Percentiles rank a stretch among this genome's conserved stretches.
phyloP scores from a whole-genome alignment of 2,113 vertebrate species.

The Phylloscopus trochilus region DNA sequence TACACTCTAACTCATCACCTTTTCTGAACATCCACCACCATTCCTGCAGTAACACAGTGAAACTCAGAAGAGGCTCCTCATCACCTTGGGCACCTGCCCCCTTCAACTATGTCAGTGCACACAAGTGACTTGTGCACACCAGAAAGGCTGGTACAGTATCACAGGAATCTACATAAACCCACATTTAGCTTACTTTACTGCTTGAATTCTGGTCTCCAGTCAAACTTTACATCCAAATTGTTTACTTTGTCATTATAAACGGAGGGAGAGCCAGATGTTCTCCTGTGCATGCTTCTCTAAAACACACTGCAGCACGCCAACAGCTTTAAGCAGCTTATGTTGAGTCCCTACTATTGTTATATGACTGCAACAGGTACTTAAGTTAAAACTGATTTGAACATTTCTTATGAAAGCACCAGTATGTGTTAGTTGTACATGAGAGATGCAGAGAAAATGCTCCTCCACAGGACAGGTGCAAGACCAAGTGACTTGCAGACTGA shows the following conservation, averaged over 20 bases:
- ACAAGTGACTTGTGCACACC: neutral
- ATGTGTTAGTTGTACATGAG: neutral
- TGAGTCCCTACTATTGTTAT: neutral
- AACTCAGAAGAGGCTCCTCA: neutral
- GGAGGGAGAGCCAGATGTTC: neutral
- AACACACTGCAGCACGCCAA: neutral
- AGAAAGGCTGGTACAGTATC: neutral
- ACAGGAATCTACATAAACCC: neutral
- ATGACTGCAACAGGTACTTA: neutral
- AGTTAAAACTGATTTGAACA: neutral
- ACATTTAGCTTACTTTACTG: neutral
- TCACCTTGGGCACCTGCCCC: neutral
- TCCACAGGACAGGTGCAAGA: neutral
- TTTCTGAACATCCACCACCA: neutral
- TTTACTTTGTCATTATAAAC: neutral
- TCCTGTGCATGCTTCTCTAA: neutral
- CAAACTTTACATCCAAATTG: neutral
- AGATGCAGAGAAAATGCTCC: neutral
- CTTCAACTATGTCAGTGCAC: neutral
- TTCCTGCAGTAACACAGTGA: neutral
- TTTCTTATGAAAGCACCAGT: neutral
- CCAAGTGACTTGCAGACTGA: neutral
- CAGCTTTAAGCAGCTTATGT: neutral
- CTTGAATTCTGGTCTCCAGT: neutral
- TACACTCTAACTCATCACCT: neutral